phyloP scores from a whole-genome alignment of 2,888 invertebrate species.

The Temnothorax unifasciatus region DNA sequence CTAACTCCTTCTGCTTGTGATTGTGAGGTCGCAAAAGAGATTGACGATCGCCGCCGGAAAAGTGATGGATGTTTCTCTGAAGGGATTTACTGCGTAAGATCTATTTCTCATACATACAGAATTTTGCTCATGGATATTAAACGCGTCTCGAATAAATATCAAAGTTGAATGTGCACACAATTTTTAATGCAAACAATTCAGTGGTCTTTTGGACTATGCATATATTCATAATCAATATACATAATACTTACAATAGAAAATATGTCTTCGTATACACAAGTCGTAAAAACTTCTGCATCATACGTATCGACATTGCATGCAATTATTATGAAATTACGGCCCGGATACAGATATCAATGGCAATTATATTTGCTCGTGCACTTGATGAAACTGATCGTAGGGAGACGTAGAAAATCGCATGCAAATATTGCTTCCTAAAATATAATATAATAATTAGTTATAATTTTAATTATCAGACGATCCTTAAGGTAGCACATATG shows the following conservation, averaged over 20 bases:
- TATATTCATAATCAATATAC: background rate
- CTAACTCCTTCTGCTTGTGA: slow-evolving; percentile 13
- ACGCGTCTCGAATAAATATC: background rate
- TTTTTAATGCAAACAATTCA: background rate
- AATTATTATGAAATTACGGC: background rate
- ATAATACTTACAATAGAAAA: slow-evolving; percentile 20
- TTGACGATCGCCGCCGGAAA: slow-evolving; percentile 63
- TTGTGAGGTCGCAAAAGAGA: slow-evolving; percentile 51
- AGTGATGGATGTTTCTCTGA: slow-evolving; percentile 63
- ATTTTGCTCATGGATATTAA: slow-evolving; percentile 29
- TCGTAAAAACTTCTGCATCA: background rate
- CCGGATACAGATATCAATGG: background rate
- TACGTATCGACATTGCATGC: background rate
- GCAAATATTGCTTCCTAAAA: background rate
- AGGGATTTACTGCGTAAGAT: slow-evolving; percentile 51
- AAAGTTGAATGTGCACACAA: background rate
- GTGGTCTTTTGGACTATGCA: background rate
- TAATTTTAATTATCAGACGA: background rate
- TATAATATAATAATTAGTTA: background rate
- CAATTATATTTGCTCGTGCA: background rate
- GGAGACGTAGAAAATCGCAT: background rate
- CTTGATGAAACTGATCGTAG: background rate
- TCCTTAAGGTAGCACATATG: background rate
- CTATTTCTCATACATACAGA: background rate
- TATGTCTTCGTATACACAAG: background rate